These are phyloP conservation scores for Coelinius sp. DNA, from an alignment of 2,888 invertebrate genomes.

Conservation along the genomic window DNA sequence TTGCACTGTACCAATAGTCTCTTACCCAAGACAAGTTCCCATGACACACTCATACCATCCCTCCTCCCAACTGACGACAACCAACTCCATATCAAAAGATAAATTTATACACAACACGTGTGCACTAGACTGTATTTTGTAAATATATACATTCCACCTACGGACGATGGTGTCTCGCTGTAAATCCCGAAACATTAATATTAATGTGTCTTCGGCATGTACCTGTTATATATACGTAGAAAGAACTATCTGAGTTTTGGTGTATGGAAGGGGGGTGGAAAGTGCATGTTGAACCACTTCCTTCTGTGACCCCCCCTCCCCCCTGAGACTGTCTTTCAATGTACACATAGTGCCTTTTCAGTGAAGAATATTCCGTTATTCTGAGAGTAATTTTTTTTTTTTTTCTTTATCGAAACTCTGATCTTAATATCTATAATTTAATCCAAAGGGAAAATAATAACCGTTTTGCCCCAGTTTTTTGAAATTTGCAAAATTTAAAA, in stretches of 20 bases:
- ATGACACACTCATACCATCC: neutral
- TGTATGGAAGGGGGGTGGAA: conserved; percentile 1
- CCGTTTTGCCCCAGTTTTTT: no score
- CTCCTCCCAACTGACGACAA: neutral
- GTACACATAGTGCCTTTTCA: neutral
- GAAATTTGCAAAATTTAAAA: no score
- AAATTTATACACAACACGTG: neutral
- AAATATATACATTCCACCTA: conserved; percentile 55
- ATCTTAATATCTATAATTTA: neutral
- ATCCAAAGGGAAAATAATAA: neutral
- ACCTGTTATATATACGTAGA: conserved; percentile 42
- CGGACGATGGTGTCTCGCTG: conserved; percentile 54
- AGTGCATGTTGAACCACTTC: conserved; percentile 28
- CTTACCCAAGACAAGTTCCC: neutral
- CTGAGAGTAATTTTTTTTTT: neutral
- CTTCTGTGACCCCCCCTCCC: neutral
- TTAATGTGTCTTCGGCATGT: conserved; percentile 66
- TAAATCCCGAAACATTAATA: conserved; percentile 67
- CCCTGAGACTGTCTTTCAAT: neutral
- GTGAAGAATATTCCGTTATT: neutral
- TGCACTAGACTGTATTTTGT: conserved; percentile 51
- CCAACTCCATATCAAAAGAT: conserved; percentile 1
- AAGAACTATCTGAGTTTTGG: conserved; percentile 16
- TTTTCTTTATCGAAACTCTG: neutral
- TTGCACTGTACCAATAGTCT: neutral